Base-by-base conservation (phyloP, 2,797 vertebrate genomes). In the Bradypodion pumilum region DNA sequence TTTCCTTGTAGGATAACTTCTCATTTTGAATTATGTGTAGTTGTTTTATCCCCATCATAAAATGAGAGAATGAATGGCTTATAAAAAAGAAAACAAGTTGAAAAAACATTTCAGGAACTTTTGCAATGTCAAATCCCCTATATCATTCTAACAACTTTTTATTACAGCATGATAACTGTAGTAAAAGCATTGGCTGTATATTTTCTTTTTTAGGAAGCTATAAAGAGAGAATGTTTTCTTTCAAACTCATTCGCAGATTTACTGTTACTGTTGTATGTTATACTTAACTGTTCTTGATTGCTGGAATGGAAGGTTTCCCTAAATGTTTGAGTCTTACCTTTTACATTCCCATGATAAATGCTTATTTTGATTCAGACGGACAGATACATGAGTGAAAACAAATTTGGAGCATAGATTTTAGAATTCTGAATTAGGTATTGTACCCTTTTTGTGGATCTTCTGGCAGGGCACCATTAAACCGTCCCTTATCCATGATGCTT, bases 271-370 rank as follows among this genome's bases (percentile, higher is more conserved):
- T 23, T 40, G 25, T 10, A 40, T 52, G 46, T 29, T 8, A 40
- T 29, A 40, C 27, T 75, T 80, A 75, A 82, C 25, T 75, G 2
- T 82, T 66, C 25, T 74, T 75, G 66, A 80, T 56, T 80, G 44
- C 42, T 74, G 56, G 56, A 35, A 63, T 32, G 52, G n/a, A 7
- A n/a, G 27, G 16, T 56, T 81, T 60, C 37, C 80, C 59, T n/a
- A 66, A 80, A 59, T 8, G 68, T 7, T 49, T 40, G 5, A 23
- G 27, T 16, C 49, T 83, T 59, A 5, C 25, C 56, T 59, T 82
- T 82, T 49, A 49, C n/a, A 49, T 74, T 65, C 80, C 46, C 44
- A 37, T 13, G 59, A 76, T 68, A 76, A 46, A 68, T 49, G 76
- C 52, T 52, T 10, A 40, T 1, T 16, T 25, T 9, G 27, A 40